Percentiles rank a stretch among this genome's conserved stretches.
These are phyloP conservation scores for Hoplias malabaricus DNA, from an alignment of 2,113 vertebrate species.

Conservation along the genomic window DNA sequence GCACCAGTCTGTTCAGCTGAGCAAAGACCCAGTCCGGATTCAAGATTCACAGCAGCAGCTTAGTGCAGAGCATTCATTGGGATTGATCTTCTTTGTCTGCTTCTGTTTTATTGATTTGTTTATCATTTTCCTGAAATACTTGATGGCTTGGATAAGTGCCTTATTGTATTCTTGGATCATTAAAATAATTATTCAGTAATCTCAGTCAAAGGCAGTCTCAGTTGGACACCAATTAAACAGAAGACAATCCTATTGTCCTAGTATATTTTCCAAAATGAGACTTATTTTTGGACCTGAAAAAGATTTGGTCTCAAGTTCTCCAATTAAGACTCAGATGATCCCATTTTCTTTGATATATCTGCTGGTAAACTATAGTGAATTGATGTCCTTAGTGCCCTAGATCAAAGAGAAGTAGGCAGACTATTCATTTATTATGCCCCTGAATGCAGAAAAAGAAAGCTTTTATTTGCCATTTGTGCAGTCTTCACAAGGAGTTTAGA, in stretches of 20 bases:
- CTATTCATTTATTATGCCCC: background rate
- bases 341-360: slow-evolving; percentile 52
- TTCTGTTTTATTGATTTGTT: slow-evolving; percentile 21
- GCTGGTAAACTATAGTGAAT: slow-evolving; percentile 49
- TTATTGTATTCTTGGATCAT: slow-evolving; percentile 27
- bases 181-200: slow-evolving; percentile 29
- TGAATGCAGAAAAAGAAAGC: background rate
- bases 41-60: slow-evolving; percentile 13
- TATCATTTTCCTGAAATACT: slow-evolving; percentile 18
- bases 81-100: slow-evolving; percentile 17
- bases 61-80: slow-evolving; percentile 16
- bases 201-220: slow-evolving; percentile 15
- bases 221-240: slow-evolving; percentile 21
- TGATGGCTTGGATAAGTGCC: slow-evolving; percentile 13
- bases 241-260: slow-evolving; percentile 14
- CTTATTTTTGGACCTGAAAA: slow-evolving; percentile 16
- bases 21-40: slow-evolving; percentile 23
- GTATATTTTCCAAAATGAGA: slow-evolving; percentile 11
- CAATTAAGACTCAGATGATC: slow-evolving; percentile 28
- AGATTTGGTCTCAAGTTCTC: slow-evolving; percentile 42
- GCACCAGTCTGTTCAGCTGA: slow-evolving; percentile 27
- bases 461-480: background rate
- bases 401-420: slow-evolving; percentile 50
- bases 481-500: background rate
- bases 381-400: slow-evolving; percentile 48